Base-by-base conservation (phyloP, 2,888 invertebrate species). In the Linnaemya vulpina region DNA sequence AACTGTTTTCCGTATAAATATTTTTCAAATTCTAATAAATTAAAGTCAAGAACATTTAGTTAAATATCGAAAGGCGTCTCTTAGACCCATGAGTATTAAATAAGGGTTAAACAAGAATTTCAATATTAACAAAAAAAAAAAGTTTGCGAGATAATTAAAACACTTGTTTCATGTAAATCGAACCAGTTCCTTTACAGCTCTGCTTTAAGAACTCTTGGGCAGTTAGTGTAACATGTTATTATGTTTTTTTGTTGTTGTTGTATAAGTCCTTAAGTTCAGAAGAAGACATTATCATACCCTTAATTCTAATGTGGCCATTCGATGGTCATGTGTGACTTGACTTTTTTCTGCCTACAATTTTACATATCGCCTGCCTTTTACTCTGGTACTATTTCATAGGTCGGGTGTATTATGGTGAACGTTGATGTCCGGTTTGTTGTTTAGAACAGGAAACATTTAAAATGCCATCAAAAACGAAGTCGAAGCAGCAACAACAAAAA, bases 361-460 rank as follows among this genome's bases (percentile, higher is more conserved):
- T 58, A 68, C 38, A 77, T 67, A 7, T 58, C 30, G 11, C 25
- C 58, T 13, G 53, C 8, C 38, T 65, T 40, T 43, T 15, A 15
- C 43, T 17, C 4, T 22, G 43, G 17, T 46, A 40, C 74, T 81
- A 75, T 75, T 75, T 51, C 43, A 43, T 62, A 35, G 49, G 51
- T 49, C 38, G 25, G 63, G 5, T 30, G n/a, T n/a, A n/a, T n/a
- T n/a, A 40, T 40, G 60, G 17, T 58, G 20, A 5, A 55, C 55
- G 43, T 38, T 63, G 55, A 53, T 77, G 82, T 83, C 82, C 82
- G 82, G 82, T 83, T 83, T 83, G 68, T 60, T 83, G 82, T 83
- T 83, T 71, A 83, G 82, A 83, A 77, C 82, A 83, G 82, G 82
- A 83, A 83, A 51, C 71, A 53, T 73, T 83, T 83, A 76, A 83